phyloP scores from a whole-genome alignment of 2,113 vertebrate genomes.

The Daboia siamensis region DNA sequence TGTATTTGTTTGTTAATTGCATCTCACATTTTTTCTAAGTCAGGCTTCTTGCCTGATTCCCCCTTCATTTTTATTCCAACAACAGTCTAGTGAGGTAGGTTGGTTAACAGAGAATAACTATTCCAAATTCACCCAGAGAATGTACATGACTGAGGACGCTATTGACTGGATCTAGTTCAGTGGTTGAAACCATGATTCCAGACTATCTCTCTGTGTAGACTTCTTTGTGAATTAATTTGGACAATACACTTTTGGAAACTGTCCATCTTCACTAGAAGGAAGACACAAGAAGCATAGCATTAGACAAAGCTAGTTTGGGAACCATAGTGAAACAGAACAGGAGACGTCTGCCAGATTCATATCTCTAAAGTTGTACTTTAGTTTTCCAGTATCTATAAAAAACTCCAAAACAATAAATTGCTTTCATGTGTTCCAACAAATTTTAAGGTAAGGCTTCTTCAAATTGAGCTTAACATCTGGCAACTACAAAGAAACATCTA shows the following conservation, averaged over 20 bases:
- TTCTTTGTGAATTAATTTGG: not conserved
- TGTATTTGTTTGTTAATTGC: not conserved
- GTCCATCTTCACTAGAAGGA: not conserved
- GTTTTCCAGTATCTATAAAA: not conserved
- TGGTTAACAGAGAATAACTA: not conserved
- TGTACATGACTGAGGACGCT: not conserved
- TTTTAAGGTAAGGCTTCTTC: not conserved
- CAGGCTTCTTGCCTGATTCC: not conserved
- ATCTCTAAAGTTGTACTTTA: not conserved
- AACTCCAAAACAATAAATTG: not conserved
- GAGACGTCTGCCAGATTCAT: not conserved
- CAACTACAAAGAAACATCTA: not conserved
- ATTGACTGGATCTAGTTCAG: not conserved
- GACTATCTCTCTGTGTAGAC: too few relatives aligned
- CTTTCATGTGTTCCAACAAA: not conserved
- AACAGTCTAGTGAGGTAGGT: not conserved
- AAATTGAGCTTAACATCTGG: not conserved
- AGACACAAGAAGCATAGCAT: not conserved
- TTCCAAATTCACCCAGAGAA: not conserved
- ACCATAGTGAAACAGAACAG: not conserved
- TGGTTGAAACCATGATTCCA: not conserved
- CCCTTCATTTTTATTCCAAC: not conserved
- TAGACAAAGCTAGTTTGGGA: not conserved
- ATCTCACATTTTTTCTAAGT: not conserved
- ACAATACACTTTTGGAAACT: not conserved